phyloP scores from a whole-genome alignment of 2,113 vertebrate genomes.

The Phasianus colchicus region DNA sequence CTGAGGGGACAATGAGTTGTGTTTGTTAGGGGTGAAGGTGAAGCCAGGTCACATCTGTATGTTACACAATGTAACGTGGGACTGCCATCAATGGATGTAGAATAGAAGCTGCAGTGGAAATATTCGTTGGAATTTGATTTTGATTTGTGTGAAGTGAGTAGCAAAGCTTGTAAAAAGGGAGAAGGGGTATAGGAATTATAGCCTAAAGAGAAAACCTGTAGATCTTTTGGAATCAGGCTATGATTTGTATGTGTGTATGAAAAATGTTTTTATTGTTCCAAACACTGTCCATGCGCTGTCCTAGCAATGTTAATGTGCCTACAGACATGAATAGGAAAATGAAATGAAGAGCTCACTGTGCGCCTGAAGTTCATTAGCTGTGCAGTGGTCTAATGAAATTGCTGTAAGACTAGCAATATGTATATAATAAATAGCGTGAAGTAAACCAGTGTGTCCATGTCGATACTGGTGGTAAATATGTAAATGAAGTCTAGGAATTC shows the following conservation, averaged over 20 bases:
- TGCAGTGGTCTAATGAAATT: no score
- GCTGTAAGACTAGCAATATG: neutral
- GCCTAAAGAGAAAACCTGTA: neutral
- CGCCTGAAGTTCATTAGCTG: neutral
- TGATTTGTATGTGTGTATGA: accelerated
- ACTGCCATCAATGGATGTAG: neutral
- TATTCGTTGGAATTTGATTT: neutral
- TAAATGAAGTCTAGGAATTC: neutral
- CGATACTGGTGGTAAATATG: no score
- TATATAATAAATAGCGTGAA: neutral
- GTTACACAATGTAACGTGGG: neutral
- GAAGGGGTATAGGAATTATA: neutral
- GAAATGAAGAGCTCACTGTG: neutral
- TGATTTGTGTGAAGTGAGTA: neutral
- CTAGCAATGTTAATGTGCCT: neutral
- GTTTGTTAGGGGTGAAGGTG: neutral
- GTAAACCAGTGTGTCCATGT: neutral
- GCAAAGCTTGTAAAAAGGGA: neutral
- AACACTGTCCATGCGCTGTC: neutral
- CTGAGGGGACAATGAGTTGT: accelerated
- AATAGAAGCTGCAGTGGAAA: neutral
- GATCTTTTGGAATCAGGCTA: neutral
- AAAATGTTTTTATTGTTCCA: no score
- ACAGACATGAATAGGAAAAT: neutral
- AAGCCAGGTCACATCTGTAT: neutral